Conservation (phyloP, 2,888 invertebrate genomes). For the Zygothrica quintamaculata region DNA sequence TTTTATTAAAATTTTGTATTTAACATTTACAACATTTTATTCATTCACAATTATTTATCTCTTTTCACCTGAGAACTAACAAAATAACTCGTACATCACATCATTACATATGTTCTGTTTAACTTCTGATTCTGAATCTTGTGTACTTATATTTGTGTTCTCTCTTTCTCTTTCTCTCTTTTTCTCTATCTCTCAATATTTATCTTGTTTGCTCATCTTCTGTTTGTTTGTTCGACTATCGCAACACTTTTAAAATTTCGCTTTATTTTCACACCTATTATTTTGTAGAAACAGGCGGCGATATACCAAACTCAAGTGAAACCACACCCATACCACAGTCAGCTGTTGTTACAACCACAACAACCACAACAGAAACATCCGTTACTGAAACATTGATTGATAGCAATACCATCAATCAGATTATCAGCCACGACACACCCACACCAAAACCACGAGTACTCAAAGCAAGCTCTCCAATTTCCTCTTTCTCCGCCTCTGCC, state of each 20-base stretch:
- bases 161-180: too few relatives aligned
- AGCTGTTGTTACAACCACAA: conserved; percentile 60
- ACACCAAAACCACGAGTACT: conserved; percentile 85
- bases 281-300: conserved; percentile 85
- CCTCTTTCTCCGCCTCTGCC: conserved; percentile 49
- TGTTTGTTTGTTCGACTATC: conserved; percentile 74
- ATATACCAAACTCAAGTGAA: conserved; percentile 78
- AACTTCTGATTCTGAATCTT: conserved; percentile 27
- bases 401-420: conserved; percentile 54
- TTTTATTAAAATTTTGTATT: background rate
- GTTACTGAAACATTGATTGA: conserved; percentile 66
- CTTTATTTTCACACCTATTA: conserved; percentile 83
- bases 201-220: conserved; percentile 74
- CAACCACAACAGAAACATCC: conserved; percentile 73
- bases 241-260: conserved; percentile 82
- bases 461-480: conserved; percentile 78
- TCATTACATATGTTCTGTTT: conserved; percentile 26
- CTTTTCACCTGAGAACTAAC: too few relatives aligned
- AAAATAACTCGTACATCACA: conserved; percentile 26
- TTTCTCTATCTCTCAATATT: too few relatives aligned
- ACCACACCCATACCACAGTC: conserved; percentile 77
- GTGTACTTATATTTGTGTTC: conserved; percentile 56
- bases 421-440: conserved; percentile 79
- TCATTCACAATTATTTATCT: conserved; percentile 30
- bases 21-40: conserved; percentile 20